Percentiles rank a stretch among this genome's conserved stretches.
Conservation (phyloP, 2,113 vertebrate genomes). For the Ahaetulla prasina region DNA sequence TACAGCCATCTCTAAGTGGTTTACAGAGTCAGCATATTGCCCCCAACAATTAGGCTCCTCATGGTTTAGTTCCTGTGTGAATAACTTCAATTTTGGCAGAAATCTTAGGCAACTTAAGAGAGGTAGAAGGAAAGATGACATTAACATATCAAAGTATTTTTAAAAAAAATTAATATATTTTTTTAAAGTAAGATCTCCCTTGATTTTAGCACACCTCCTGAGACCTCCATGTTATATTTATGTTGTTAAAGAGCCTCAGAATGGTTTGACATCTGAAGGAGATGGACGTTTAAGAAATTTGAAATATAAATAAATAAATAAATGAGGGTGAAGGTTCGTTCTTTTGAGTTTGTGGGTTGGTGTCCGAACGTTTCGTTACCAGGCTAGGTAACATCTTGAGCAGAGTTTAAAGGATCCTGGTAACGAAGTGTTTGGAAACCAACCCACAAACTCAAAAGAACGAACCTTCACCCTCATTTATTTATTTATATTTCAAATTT, state of each 20-base stretch:
- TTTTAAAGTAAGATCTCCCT: background rate
- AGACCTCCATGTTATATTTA: background rate
- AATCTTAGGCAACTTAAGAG: background rate
- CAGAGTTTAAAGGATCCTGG: no score
- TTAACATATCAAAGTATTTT: background rate
- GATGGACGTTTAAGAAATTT: background rate
- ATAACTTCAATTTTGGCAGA: background rate
- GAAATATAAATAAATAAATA: background rate
- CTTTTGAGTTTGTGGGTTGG: no score
- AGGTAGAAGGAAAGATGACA: background rate
- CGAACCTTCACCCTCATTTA: no score
- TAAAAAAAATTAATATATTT: background rate
- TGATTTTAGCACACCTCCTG: background rate
- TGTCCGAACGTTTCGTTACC: no score
- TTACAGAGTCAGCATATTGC: no score
- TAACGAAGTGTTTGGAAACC: no score
- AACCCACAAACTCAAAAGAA: no score
- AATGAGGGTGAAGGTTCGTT: no score
- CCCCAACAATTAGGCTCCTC: no score
- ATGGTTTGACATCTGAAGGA: background rate
- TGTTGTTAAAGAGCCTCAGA: background rate
- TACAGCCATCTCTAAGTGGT: no score
- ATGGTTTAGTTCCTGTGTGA: background rate
- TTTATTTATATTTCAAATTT: no score
- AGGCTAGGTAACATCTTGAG: no score